These are phyloP conservation scores for Galeruca laticollis DNA, from an alignment of 2,888 invertebrate species.

Conservation along the genomic window DNA sequence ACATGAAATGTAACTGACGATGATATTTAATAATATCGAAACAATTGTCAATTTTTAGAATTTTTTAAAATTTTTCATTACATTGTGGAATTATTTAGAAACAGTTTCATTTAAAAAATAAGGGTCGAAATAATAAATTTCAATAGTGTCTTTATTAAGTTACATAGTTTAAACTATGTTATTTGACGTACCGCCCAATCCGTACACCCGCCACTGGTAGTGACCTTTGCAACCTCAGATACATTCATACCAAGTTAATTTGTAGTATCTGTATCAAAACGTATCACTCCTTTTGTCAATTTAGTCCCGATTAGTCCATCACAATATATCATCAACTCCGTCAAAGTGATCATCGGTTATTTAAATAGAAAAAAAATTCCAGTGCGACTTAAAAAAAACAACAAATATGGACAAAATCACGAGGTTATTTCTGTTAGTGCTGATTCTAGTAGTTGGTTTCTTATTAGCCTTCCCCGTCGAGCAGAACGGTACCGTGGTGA, in stretches of 20 bases:
- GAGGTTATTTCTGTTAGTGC: conserved; percentile 2
- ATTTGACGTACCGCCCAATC: no score
- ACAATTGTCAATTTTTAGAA: no score
- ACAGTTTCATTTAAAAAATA: no score
- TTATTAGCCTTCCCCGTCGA: neutral
- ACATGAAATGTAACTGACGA: no score
- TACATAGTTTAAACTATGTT: no score
- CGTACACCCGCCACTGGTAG: conserved; percentile 11
- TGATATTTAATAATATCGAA: no score
- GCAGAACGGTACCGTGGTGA: neutral
- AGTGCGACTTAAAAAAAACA: neutral
- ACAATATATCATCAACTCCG: neutral
- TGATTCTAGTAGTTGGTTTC: neutral
- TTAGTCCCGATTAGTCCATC: conserved; percentile 19
- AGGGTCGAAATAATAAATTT: no score
- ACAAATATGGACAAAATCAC: neutral
- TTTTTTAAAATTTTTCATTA: no score
- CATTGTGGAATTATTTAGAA: no score
- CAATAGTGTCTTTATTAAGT: no score
- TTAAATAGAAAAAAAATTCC: no score
- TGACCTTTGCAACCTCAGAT: conserved; percentile 30
- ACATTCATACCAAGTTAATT: conserved; percentile 38
- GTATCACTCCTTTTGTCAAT: conserved; percentile 37
- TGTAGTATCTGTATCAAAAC: conserved; percentile 30
- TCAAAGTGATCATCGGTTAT: neutral